phyloP scores from a whole-genome alignment of 2,113 vertebrate species.

The Ptyas mucosa region DNA sequence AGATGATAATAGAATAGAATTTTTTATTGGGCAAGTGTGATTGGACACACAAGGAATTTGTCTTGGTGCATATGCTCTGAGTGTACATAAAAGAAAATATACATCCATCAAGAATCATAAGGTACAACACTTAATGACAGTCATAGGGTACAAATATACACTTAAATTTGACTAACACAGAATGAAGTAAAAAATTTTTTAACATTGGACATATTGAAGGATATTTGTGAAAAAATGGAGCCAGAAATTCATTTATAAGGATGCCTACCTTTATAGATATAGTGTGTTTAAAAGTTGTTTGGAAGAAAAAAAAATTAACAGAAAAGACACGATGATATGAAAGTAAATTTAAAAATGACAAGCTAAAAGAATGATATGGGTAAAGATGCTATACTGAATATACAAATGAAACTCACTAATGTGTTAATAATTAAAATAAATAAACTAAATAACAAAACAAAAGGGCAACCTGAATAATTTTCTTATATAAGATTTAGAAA shows the following conservation, averaged over 20 bases:
- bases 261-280: neutral
- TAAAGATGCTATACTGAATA: neutral
- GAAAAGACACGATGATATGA: neutral
- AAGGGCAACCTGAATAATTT: neutral
- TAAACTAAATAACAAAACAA: neutral
- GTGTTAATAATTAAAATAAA: neutral
- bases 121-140: too few relatives aligned
- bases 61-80: too few relatives aligned
- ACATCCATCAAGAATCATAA: too few relatives aligned
- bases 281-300: neutral
- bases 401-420: neutral
- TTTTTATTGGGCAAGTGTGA: too few relatives aligned
- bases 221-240: neutral
- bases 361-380: neutral
- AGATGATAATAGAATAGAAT: too few relatives aligned
- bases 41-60: too few relatives aligned
- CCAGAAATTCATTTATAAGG: neutral
- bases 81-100: too few relatives aligned
- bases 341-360: neutral
- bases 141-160: too few relatives aligned
- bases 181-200: neutral
- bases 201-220: neutral
- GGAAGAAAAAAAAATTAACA: neutral
- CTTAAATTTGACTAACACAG: neutral
- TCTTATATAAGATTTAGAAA: neutral